Conservation (phyloP, 2,888 invertebrate species). For the Erynnis tages region DNA sequence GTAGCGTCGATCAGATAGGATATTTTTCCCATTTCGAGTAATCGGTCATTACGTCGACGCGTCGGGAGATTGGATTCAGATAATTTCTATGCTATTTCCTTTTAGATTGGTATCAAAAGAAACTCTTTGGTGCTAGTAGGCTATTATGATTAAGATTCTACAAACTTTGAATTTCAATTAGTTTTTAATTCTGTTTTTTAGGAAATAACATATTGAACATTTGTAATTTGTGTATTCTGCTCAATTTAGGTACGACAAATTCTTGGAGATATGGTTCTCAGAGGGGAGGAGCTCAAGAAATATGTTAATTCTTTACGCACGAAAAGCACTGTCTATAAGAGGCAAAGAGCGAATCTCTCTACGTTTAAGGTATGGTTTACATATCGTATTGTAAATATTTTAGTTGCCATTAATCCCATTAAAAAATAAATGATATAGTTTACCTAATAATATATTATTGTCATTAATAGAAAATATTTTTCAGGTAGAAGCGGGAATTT, state of each 20-base stretch:
- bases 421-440: neutral
- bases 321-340: constrained; percentile 91
- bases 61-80: constrained; percentile 46
- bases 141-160: constrained; percentile 34
- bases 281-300: constrained; percentile 92
- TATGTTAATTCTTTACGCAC: constrained; percentile 91
- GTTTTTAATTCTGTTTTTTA: neutral
- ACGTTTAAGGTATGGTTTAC: constrained; percentile 80
- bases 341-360: constrained; percentile 88
- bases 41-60: constrained; percentile 59
- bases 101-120: constrained; percentile 44
- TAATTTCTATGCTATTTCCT: constrained; percentile 47
- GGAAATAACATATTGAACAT: constrained; percentile 4
- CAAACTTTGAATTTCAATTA: neutral
- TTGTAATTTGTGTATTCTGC: constrained; percentile 13
- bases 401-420: neutral
- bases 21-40: constrained; percentile 60
- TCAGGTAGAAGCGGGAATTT: constrained; percentile 88
- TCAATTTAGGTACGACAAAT: constrained; percentile 63
- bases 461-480: constrained; percentile 7
- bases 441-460: too few relatives aligned
- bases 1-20: constrained; percentile 48
- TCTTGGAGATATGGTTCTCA: constrained; percentile 85
- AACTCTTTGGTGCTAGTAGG: constrained; percentile 40
- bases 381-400: too few relatives aligned